Base-by-base conservation (phyloP, 1,140 invertebrate genomes). In the Pogonomyrmex barbatus region DNA sequence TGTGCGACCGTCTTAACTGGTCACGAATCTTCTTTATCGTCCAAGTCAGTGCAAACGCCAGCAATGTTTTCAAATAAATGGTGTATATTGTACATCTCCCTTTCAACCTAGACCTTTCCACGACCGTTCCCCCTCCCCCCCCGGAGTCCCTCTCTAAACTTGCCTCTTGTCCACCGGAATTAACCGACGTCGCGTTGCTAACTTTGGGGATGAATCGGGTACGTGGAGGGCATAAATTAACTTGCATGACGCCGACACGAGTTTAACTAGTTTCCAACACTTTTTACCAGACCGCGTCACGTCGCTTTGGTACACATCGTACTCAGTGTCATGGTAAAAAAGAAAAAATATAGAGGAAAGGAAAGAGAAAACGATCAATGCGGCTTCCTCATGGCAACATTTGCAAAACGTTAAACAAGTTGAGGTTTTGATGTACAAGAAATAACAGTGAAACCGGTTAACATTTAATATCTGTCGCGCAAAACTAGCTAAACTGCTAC, bases 201-300 rank as follows among this genome's bases (percentile, higher is more conserved):
- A 91, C 90, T 89, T 91, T 39, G 68, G 86, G 88, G 89, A 91
- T 91, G 90, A 91, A 91, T 91, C 88, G 86, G 88, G 75, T 82
- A 89, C 90, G 90, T 68, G 90, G 83, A 77, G 45, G 75, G 89
- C 90, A 91, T 91, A 91, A 91, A 91, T 91, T 91, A 91, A 87
- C 88, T 45, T 65, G 54, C 62, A 60, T 67, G 68, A 42, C 88
- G 68, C 17, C 60, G 62, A 52, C 83, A 87, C 79, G 85, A 90
- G 88, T 90, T 89, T 87, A 90, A 90, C 89, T 89, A 90, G 85
- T 89, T 89, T n/a, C 85, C 73, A 87, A 89, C 88, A 76, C 88
- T 90, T 90, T 90, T 89, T 87, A 76, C 81, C 39, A 47, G 47
- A 45, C 42, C 88, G 45, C 71, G 77, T 90, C 89, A 81, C 79